These are phyloP conservation scores for Brachionus plicatilis DNA, from an alignment of 1,140 invertebrate genomes.

Conservation along the genomic window DNA sequence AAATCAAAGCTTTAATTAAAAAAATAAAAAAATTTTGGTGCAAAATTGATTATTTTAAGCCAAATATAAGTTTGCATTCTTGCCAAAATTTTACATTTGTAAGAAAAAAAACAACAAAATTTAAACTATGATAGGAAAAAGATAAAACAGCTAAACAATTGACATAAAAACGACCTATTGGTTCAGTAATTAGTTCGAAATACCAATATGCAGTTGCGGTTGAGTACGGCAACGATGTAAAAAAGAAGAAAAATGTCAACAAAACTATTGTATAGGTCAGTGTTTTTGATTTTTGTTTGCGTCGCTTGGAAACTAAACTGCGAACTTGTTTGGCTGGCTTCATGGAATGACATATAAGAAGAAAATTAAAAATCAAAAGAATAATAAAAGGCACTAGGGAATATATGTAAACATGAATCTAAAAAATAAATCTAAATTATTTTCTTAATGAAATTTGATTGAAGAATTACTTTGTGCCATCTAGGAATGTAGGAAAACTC, in stretches of 20 bases:
- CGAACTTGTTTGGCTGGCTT: not conserved
- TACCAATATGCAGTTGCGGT: conserved; percentile 10
- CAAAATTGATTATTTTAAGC: not conserved
- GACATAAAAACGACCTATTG: not conserved
- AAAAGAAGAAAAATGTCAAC: not conserved
- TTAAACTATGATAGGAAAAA: conserved; percentile 2
- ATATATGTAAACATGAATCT: conserved; percentile 4
- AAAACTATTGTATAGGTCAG: not conserved
- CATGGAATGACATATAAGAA: not conserved
- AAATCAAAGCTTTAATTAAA: no score
- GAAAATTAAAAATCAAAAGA: not conserved
- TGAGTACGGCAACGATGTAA: not conserved
- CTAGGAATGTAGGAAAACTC: not conserved
- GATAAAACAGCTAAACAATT: not conserved
- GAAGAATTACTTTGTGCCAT: not conserved
- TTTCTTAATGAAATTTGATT: not conserved
- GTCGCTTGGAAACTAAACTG: not conserved
- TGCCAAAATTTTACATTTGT: conserved; percentile 14
- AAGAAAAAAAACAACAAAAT: not conserved
- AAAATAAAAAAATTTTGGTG: no score
- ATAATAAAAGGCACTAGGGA: not conserved
- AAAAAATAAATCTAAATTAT: not conserved
- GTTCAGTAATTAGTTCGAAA: not conserved
- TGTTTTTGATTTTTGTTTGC: conserved; percentile 29
- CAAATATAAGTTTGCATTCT: not conserved